Conservation (phyloP, 2,797 vertebrate genomes). For the Epinephelus awoara region DNA sequence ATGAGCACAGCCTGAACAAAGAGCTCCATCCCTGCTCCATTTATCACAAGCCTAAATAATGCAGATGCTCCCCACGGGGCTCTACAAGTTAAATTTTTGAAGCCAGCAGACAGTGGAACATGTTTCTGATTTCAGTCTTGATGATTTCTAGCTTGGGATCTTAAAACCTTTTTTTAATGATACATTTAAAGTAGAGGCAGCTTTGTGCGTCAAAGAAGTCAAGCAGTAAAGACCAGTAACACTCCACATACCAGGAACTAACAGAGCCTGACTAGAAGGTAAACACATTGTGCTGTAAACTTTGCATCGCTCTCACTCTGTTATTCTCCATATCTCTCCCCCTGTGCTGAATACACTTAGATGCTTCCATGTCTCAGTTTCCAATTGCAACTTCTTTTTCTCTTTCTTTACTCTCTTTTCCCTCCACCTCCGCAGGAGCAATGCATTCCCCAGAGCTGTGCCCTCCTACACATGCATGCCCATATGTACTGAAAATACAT, state of each 20-base stretch:
- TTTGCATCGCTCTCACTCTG: neutral
- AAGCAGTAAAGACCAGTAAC: conserved; percentile 19
- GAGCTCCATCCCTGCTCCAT: neutral
- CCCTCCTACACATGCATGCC: conserved; percentile 38
- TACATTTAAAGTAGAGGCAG: neutral
- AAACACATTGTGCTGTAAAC: conserved; percentile 19
- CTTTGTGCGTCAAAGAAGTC: conserved; percentile 10
- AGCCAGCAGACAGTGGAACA: neutral
- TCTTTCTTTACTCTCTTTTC: neutral
- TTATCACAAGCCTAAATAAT: neutral
- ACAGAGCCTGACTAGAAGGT: conserved; percentile 27
- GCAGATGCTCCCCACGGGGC: neutral
- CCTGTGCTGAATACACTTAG: neutral
- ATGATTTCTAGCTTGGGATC: neutral
- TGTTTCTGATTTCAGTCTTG: neutral
- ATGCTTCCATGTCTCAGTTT: neutral
- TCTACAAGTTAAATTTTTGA: neutral
- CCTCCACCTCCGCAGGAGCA: conserved; percentile 12
- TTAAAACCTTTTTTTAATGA: neutral
- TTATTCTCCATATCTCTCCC: neutral
- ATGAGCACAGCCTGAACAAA: no score
- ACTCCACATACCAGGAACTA: conserved; percentile 33
- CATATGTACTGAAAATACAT: conserved; percentile 10
- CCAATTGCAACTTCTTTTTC: neutral
- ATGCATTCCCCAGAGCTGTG: conserved; percentile 38